These are phyloP conservation scores for Regulus satrapa DNA, from an alignment of 2,113 vertebrate genomes.

Conservation along the genomic window DNA sequence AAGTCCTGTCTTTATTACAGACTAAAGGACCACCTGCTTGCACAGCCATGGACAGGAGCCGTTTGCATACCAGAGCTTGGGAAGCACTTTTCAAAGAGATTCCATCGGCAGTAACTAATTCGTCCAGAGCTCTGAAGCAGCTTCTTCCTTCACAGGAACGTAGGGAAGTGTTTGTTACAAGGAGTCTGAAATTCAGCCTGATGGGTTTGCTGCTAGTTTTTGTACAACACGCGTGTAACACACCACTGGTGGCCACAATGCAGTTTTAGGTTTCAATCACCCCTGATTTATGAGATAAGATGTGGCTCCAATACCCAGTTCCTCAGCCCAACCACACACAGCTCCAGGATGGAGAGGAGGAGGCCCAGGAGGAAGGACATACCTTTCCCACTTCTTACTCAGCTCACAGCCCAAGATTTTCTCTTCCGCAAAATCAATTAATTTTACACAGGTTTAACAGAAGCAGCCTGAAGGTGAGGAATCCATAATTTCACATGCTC, in stretches of 20 bases:
- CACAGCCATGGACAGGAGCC: neutral
- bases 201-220: neutral
- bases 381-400: neutral
- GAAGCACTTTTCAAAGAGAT: neutral
- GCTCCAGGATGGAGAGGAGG: neutral
- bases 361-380: neutral
- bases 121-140: neutral
- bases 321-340: neutral
- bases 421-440: neutral
- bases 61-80: neutral
- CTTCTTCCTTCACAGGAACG: neutral
- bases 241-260: neutral
- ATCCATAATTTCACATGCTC: neutral
- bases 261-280: neutral
- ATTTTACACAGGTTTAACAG: neutral
- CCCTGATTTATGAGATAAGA: neutral
- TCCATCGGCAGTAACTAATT: neutral
- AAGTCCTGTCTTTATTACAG: neutral
- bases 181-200: neutral
- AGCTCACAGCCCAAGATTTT: neutral
- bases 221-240: accelerated
- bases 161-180: neutral
- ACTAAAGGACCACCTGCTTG: neutral
- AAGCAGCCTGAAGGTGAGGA: neutral
- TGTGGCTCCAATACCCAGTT: neutral